A percentile compares a stretch with the other conserved stretches of the same genome.
Conservation (phyloP, 2,888 invertebrate species). For the Monochamus alternatus region DNA sequence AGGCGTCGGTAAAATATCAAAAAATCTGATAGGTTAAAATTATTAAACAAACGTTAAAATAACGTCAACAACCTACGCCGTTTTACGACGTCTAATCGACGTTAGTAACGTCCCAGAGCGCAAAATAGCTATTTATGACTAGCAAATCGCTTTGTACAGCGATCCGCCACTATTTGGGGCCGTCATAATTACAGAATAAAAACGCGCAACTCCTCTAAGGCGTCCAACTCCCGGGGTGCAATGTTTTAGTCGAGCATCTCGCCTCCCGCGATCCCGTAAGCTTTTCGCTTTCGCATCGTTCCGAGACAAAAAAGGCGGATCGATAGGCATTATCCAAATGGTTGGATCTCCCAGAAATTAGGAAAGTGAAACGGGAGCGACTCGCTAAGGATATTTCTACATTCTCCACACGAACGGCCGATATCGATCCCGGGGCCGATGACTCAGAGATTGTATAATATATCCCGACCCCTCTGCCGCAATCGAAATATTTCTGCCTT, state of each 20-base stretch:
- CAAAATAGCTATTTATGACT: too few relatives aligned
- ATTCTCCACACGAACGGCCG: slow-evolving; percentile 58
- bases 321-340: slow-evolving; percentile 61
- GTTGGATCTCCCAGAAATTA: slow-evolving; percentile 60
- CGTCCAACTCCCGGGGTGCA: not conserved
- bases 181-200: too few relatives aligned
- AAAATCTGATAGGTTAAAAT: too few relatives aligned
- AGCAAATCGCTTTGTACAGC: too few relatives aligned
- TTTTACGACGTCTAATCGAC: too few relatives aligned
- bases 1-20: too few relatives aligned
- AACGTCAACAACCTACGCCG: too few relatives aligned
- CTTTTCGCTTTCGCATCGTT: not conserved
- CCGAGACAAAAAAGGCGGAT: slow-evolving; percentile 51
- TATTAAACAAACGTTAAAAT: too few relatives aligned
- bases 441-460: slow-evolving; percentile 57
- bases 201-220: too few relatives aligned
- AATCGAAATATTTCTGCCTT: slow-evolving; percentile 28
- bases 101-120: too few relatives aligned
- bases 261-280: not conserved
- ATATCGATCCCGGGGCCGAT: slow-evolving; percentile 58
- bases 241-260: not conserved
- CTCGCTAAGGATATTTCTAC: slow-evolving; percentile 51
- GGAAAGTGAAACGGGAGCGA: slow-evolving; percentile 57
- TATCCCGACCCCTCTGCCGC: slow-evolving; percentile 15
- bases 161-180: too few relatives aligned